Evolutionary conservation across 2,888 invertebrate species (phyloP).

Genomic region (Saturnia pavonia): DNA sequence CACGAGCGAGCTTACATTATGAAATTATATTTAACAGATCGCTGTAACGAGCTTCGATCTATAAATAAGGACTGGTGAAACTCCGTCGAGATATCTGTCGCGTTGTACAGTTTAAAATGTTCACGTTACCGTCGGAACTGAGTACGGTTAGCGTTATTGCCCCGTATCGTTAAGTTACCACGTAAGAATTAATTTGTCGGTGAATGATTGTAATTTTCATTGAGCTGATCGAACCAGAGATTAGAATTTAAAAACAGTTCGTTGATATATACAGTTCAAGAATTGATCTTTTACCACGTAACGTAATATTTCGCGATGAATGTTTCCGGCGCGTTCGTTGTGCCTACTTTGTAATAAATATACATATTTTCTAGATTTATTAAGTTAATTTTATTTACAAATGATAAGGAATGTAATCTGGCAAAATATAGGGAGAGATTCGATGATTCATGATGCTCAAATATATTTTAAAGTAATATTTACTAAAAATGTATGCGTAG

Average conservation of each 20-base stretch:
- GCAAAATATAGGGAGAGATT: conserved; percentile 58
- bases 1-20: conserved; percentile 49
- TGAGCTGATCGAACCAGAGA: conserved; percentile 68
- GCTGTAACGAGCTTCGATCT: conserved; percentile 77
- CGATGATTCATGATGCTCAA: conserved; percentile 71
- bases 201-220: conserved; percentile 61
- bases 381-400: conserved; percentile 78
- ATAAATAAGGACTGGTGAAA: conserved; percentile 65
- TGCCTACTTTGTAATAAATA: conserved; percentile 73
- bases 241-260: conserved; percentile 72
- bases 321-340: conserved; percentile 69
- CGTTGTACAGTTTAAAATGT: conserved; percentile 55
- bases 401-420: conserved; percentile 72
- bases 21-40: conserved; percentile 56
- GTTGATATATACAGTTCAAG: conserved; percentile 74
- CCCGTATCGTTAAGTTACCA: conserved; percentile 80
- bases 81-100: conserved; percentile 57
- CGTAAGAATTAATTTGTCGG: conserved; percentile 77
- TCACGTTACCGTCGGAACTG: conserved; percentile 68
- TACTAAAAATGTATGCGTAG: conserved; percentile 57
- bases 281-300: conserved; percentile 77
- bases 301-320: conserved; percentile 80
- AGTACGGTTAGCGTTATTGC: conserved; percentile 73
- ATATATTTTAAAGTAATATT: conserved; percentile 60
- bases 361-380: conserved; percentile 73